Percentiles rank a stretch among this genome's conserved stretches.
Conservation (phyloP, 1,140 invertebrate genomes). For the Frieseomelitta varia region DNA sequence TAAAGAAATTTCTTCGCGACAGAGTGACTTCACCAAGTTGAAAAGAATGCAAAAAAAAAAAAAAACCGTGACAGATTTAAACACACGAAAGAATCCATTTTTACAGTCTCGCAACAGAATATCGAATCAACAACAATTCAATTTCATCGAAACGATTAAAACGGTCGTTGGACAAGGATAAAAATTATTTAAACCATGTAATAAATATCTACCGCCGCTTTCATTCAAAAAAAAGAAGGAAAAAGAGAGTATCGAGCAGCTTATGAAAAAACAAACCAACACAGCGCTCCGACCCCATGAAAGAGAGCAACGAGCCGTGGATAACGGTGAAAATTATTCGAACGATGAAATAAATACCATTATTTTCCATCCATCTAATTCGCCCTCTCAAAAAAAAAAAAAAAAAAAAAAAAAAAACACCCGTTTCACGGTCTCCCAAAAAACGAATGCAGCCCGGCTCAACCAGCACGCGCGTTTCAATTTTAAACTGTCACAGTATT, state of each 20-base stretch:
- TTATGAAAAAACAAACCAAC: background rate
- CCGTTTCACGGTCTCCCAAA: background rate
- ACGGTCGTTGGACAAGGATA: background rate
- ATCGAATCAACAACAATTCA: background rate
- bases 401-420: no score
- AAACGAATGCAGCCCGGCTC: background rate
- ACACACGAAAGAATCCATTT: background rate
- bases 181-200: background rate
- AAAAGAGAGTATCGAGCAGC: background rate
- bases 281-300: background rate
- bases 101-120: background rate
- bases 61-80: background rate
- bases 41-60: background rate
- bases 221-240: background rate
- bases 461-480: background rate
- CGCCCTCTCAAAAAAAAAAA: background rate
- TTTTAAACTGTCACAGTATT: conserved; percentile 18
- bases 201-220: background rate
- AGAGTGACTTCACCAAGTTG: background rate
- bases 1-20: background rate
- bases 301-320: background rate
- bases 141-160: background rate
- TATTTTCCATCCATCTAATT: background rate
- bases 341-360: background rate
- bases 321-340: background rate